These are phyloP conservation scores for Phycodurus eques DNA, from an alignment of 2,113 vertebrate genomes.

Conservation along the genomic window DNA sequence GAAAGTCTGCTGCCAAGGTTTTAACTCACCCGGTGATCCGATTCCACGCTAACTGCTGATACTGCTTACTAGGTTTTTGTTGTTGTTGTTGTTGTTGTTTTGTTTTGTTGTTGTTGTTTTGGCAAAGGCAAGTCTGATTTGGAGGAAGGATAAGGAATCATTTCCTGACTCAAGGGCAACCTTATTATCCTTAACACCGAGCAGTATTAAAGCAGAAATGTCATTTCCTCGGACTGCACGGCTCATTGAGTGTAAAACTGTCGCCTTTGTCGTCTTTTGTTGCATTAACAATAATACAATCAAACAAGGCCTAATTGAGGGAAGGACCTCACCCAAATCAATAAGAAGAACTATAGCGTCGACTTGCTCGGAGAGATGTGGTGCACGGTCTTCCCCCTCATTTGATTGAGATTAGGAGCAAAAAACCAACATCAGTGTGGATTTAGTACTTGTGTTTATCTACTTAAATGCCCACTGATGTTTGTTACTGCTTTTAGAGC, in stretches of 20 bases:
- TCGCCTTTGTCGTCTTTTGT: background rate
- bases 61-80: too few species aligned
- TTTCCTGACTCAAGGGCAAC: background rate
- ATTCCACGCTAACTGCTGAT: background rate
- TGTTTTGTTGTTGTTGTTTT: background rate
- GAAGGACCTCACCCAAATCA: background rate
- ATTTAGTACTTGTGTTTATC: too few species aligned
- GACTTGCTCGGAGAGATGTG: too few species aligned
- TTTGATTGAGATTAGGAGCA: too few species aligned
- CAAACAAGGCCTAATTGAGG: background rate
- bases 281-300: background rate
- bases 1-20: background rate
- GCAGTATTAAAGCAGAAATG: background rate
- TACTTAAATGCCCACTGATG: too few species aligned
- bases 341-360: background rate
- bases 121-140: background rate
- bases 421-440: too few species aligned
- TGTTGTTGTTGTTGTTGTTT: background rate
- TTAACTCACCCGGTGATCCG: background rate
- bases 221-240: background rate
- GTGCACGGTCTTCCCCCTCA: too few species aligned
- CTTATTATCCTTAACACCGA: background rate
- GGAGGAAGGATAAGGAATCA: background rate
- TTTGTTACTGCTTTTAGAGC: too few species aligned
- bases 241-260: too few species aligned